Conservation (phyloP, 2,797 vertebrate species). For the Tamandua tetradactyla region DNA sequence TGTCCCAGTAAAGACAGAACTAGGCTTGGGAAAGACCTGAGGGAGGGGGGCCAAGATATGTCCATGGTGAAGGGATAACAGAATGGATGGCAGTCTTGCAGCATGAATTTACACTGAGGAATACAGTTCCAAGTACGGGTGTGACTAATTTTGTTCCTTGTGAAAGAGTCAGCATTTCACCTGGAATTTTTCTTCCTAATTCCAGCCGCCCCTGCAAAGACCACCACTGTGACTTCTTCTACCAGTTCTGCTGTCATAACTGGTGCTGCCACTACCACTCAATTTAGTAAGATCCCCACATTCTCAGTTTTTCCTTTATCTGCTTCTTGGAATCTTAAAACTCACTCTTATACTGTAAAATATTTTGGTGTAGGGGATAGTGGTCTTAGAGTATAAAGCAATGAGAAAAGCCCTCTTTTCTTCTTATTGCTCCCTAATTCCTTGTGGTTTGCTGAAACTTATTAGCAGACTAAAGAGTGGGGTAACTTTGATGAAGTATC, state of each 20-base stretch:
- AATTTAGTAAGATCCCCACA: no score
- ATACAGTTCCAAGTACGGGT: background rate
- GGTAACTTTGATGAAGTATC: background rate
- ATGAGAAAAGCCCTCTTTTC: background rate
- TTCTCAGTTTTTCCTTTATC: no score
- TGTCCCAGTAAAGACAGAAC: background rate
- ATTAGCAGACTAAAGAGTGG: background rate
- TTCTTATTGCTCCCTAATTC: background rate
- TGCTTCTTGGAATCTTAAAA: background rate
- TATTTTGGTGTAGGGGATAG: background rate
- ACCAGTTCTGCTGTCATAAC: background rate
- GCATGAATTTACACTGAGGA: background rate
- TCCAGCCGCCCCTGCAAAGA: rapidly evolving
- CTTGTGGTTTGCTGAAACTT: background rate
- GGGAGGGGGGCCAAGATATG: background rate
- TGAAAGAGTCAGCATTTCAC: background rate
- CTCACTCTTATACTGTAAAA: background rate
- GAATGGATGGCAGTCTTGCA: background rate
- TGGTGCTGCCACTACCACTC: background rate
- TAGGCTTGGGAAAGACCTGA: background rate
- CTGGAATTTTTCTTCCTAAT: background rate
- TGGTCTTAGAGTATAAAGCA: no score
- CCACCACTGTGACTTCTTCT: no score
- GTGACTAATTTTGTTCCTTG: background rate
- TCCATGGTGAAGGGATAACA: background rate